phyloP scores from a whole-genome alignment of 2,888 invertebrate genomes.

The Troilus luridus region DNA sequence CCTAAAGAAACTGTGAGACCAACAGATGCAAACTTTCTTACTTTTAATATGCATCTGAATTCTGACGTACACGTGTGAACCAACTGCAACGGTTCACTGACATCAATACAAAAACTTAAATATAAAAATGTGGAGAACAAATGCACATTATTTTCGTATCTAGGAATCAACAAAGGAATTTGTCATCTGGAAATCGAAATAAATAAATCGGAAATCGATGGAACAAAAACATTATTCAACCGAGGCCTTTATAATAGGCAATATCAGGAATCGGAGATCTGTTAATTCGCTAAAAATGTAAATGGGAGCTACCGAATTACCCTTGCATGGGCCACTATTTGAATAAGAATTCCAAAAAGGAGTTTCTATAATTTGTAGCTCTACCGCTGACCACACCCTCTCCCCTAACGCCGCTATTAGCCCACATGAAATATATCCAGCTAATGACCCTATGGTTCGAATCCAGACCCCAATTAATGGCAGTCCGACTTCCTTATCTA shows the following conservation, averaged over 20 bases:
- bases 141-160: not conserved
- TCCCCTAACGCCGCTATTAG: not conserved
- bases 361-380: constrained; percentile 15
- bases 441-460: not conserved
- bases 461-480: not conserved
- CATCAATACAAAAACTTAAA: not conserved
- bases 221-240: constrained; percentile 2
- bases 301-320: not conserved
- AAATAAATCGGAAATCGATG: not conserved
- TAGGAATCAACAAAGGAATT: not conserved
- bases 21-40: not conserved
- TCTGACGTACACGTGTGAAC: not conserved
- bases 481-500: not conserved
- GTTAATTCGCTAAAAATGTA: not conserved
- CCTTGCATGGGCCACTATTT: not conserved
- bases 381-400: not conserved
- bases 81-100: not conserved
- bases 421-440: not conserved
- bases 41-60: not conserved
- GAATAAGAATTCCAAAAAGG: not conserved
- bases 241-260: not conserved
- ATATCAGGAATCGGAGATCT: not conserved
- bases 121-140: not conserved
- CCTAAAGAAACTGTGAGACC: not conserved
- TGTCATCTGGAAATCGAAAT: not conserved